A percentile compares a stretch with the other conserved stretches of the same genome.
These are phyloP conservation scores for Mantis religiosa DNA, from an alignment of 2,888 invertebrate species.

Conservation along the genomic window DNA sequence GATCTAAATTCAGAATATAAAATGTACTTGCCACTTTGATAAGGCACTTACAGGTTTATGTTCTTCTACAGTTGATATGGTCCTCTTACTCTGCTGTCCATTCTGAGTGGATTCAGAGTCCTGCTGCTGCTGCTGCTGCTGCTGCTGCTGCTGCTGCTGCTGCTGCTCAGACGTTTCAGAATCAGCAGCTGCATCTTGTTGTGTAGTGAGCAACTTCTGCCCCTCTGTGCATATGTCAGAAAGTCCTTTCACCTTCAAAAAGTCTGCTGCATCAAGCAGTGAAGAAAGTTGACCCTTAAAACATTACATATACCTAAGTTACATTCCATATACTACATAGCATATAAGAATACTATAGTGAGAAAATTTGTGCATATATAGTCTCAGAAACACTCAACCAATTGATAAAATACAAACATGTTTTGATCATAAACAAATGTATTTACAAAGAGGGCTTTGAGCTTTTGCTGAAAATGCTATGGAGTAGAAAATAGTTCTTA, in stretches of 20 bases:
- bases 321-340: no score
- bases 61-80: not conserved
- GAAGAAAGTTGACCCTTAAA: constrained; percentile 8
- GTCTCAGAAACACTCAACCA: no score
- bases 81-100: not conserved
- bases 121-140: no score
- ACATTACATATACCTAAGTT: no score
- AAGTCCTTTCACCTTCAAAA: constrained; percentile 15
- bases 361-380: no score
- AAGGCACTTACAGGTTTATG: not conserved
- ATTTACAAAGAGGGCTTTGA: no score
- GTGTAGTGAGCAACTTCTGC: not conserved
- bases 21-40: not conserved
- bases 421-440: no score
- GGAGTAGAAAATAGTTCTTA: no score
- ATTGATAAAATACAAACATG: not conserved
- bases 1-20: not conserved
- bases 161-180: not conserved
- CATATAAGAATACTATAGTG: no score
- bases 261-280: constrained; percentile 14
- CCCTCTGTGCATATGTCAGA: constrained; percentile 14
- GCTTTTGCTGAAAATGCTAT: no score
- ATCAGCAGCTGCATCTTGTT: not conserved
- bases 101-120: not conserved
- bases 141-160: no score